Percentiles rank a stretch among this genome's conserved stretches.
Evolutionary conservation across 2,797 vertebrate species (phyloP).

Genomic region (Falco naumanni): DNA sequence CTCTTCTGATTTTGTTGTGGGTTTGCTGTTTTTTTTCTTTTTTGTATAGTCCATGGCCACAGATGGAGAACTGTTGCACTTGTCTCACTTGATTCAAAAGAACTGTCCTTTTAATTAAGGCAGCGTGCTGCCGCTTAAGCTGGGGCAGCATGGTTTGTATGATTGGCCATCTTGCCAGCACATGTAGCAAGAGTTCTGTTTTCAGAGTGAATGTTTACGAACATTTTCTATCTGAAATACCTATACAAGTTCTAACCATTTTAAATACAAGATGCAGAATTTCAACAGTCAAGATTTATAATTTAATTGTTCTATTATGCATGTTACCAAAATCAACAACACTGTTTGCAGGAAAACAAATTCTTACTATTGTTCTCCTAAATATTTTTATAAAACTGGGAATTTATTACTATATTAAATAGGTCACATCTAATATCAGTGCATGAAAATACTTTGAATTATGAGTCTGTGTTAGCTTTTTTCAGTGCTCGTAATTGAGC

Average conservation of each 20-base stretch:
- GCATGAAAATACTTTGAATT: background rate
- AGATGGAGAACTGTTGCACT: background rate
- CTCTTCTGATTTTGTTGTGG: background rate
- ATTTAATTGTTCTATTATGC: background rate
- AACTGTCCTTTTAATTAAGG: background rate
- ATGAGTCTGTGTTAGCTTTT: background rate
- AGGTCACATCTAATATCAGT: background rate
- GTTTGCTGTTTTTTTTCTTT: no score
- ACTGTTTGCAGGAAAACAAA: background rate
- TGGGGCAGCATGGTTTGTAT: background rate
- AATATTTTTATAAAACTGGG: background rate
- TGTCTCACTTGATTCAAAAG: background rate
- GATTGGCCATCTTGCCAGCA: background rate
- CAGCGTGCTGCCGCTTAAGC: background rate
- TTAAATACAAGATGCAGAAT: background rate
- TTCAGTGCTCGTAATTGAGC: background rate
- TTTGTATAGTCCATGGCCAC: background rate
- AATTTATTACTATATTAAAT: background rate
- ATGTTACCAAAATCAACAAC: background rate
- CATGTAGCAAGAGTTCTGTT: background rate
- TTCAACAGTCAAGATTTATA: background rate
- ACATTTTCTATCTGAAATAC: background rate
- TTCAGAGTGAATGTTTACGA: background rate
- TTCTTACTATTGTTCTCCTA: background rate
- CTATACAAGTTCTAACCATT: background rate